Evolutionary conservation across 1,140 invertebrate species (phyloP), one percentile per base, ranked within the genome.

Genomic region (Sitobion miscanthi): DNA sequence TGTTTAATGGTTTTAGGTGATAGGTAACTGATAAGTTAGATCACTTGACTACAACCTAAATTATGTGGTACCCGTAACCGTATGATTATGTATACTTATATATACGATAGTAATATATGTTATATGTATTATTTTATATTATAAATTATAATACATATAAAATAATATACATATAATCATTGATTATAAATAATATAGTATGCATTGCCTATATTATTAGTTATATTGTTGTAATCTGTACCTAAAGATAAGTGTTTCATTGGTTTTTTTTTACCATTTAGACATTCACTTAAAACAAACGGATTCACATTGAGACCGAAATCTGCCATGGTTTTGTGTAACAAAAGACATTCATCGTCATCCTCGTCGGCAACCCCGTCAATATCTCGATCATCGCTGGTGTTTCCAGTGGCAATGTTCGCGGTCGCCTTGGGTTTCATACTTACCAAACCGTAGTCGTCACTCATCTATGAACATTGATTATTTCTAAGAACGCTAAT

Each of bases 231-330:
- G 5, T 77, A n/a, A 8, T 30, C 42, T 9, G 5, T 9, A 69
- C 11, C 4, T 69, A 69, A 69, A n/a, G 57, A 8, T 77, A n/a
- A 38, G 17, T 7, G 5, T 17, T 77, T 8, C 2, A 8, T 25
- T 57, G 57, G 0, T 17, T n/a, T 17, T 87, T 52, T 86, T 49
- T 87, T 49, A 20, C 30, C 20, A 14, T 69, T 45, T 90, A 90
- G 89, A 30, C 2, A 90, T 30, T 45, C 14, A 7, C 38, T 90
- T 42, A 90, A 90, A 25, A 30, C 30, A 25, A 9, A 20, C 30
- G 90, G 85, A 30, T 94, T 94, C n/a, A 21, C 25, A 21, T 92
- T 94, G 93, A 91, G 93, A 87, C 93, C 93, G 0, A 94, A 94
- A 87, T 94, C 90, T 0, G 93, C 93, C 23, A 49, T 94, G 54